A percentile compares a stretch with the other conserved stretches of the same genome.
phyloP scores from a whole-genome alignment of 2,888 invertebrate species.

The Mechanitis messenoides region DNA sequence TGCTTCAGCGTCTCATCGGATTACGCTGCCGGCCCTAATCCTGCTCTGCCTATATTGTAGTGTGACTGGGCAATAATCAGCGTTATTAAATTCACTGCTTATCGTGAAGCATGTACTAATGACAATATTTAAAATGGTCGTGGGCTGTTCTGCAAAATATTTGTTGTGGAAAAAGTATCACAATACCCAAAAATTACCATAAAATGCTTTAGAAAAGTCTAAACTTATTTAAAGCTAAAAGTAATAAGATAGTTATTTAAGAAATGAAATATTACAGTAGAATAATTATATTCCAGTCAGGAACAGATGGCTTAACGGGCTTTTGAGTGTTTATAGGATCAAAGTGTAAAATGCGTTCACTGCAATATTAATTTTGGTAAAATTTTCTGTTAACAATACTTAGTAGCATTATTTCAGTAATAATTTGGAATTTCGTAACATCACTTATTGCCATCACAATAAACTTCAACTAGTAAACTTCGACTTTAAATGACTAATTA shows the following conservation, averaged over 20 bases:
- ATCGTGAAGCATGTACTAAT: too few species aligned
- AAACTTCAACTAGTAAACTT: too few species aligned
- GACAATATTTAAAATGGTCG: too few species aligned
- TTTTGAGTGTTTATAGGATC: not conserved
- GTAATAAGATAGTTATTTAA: not conserved
- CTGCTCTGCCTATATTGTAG: constrained; percentile 11
- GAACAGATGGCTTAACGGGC: not conserved
- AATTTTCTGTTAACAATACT: not conserved
- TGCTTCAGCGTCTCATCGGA: constrained; percentile 20
- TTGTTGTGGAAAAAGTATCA: too few species aligned
- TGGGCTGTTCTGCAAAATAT: too few species aligned
- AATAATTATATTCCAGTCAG: not conserved
- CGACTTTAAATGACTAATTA: too few species aligned
- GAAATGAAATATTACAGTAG: not conserved
- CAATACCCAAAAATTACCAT: too few species aligned
- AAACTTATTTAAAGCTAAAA: not conserved
- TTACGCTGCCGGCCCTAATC: constrained; percentile 23
- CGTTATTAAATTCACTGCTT: not conserved
- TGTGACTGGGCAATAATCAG: not conserved
- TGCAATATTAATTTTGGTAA: not conserved
- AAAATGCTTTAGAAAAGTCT: too few species aligned
- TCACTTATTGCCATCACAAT: too few species aligned
- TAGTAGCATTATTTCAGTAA: too few species aligned
- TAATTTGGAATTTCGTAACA: too few species aligned
- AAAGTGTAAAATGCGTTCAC: constrained; percentile 1